Conservation (phyloP, 2,113 vertebrate species). For the Ranitomeya imitator region DNA sequence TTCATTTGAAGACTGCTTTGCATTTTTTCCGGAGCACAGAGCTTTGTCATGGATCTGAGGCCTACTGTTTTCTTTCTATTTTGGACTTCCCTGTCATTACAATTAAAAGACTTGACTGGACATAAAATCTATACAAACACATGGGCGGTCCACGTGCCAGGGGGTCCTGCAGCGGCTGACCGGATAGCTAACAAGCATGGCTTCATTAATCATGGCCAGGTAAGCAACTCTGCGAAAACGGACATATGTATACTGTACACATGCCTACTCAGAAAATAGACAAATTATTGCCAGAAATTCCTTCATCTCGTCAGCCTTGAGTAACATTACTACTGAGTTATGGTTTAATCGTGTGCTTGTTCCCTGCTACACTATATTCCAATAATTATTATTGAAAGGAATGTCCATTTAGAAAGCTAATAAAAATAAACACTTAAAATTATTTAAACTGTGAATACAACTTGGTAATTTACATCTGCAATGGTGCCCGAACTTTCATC, state of each 20-base stretch:
- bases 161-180: conserved; percentile 81
- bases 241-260: not conserved
- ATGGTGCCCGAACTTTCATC: no score
- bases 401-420: no score
- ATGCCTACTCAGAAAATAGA: no score
- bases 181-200: conserved; percentile 86
- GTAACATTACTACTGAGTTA: not conserved
- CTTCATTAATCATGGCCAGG: conserved; percentile 87
- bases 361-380: not conserved
- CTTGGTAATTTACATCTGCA: no score
- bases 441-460: no score
- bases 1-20: not conserved
- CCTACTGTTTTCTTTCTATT: conserved; percentile 68
- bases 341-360: not conserved
- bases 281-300: no score
- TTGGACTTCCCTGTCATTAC: conserved; percentile 78
- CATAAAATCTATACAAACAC: conserved; percentile 88
- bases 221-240: conserved; percentile 67
- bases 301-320: not conserved
- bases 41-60: conserved; percentile 75
- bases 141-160: conserved; percentile 86
- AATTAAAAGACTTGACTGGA: conserved; percentile 68
- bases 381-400: no score
- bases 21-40: not conserved
- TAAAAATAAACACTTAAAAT: no score